Conservation (phyloP, 2,113 vertebrate genomes). For the Tragelaphus buxtoni region DNA sequence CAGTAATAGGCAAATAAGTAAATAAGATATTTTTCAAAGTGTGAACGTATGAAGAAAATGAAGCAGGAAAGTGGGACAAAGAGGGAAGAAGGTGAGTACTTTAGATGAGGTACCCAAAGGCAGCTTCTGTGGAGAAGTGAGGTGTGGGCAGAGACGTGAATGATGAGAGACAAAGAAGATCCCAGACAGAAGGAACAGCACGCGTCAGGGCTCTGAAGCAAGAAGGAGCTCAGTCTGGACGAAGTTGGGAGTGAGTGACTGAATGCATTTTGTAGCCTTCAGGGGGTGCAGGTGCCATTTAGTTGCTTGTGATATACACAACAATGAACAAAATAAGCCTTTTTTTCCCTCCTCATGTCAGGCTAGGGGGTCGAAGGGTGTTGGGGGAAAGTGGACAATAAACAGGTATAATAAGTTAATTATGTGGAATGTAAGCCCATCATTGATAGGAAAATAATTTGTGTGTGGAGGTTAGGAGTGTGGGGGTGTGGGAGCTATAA, state of each 20-base stretch:
- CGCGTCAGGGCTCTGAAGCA: not conserved
- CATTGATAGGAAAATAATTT: not conserved
- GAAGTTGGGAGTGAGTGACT: not conserved
- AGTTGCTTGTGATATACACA: not conserved
- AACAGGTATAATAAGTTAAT: not conserved
- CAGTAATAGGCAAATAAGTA: not conserved
- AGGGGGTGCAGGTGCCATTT: not conserved
- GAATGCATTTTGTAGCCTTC: not conserved
- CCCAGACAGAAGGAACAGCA: not conserved
- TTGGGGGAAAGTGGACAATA: not conserved
- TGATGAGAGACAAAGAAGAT: not conserved
- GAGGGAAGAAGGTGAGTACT: not conserved
- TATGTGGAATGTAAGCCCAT: not conserved
- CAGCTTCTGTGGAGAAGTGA: fast-evolving
- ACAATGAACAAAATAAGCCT: not conserved
- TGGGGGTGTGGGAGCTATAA: not conserved
- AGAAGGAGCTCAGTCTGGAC: not conserved
- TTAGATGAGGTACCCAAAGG: not conserved
- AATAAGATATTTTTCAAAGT: not conserved
- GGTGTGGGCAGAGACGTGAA: not conserved
- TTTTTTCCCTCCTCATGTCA: not conserved
- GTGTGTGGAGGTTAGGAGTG: not conserved
- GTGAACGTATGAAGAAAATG: not conserved
- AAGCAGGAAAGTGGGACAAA: not conserved
- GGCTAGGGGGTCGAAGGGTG: too few species aligned